phyloP scores from a whole-genome alignment of 2,113 vertebrate genomes.

The Bujurquina vittata region DNA sequence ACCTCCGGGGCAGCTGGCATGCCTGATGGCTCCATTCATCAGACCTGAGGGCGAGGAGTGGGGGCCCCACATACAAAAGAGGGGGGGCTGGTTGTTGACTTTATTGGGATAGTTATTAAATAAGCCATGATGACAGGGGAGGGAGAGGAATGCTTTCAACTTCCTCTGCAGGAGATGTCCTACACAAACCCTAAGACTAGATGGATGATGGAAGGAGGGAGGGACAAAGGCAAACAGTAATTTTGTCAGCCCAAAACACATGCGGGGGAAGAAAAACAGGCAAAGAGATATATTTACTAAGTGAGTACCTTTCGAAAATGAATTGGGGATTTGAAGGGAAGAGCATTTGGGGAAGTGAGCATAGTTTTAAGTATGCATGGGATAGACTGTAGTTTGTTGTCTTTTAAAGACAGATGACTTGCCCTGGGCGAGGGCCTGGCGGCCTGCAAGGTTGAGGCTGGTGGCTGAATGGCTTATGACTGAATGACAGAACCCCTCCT shows the following conservation, averaged over 20 bases:
- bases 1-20: conserved; percentile 84
- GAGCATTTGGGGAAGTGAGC: conserved; percentile 37
- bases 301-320: conserved; percentile 30
- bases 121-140: conserved; percentile 76
- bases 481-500: conserved; percentile 79
- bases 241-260: conserved; percentile 43
- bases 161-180: conserved; percentile 68
- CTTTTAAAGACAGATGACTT: conserved; percentile 75
- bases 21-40: conserved; percentile 82
- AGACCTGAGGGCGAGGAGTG: conserved; percentile 58
- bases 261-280: conserved; percentile 32
- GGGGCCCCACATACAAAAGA: conserved; percentile 47
- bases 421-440: conserved; percentile 63
- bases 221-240: conserved; percentile 41
- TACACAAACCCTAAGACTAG: conserved; percentile 61
- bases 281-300: conserved; percentile 41
- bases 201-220: conserved; percentile 50
- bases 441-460: conserved; percentile 54
- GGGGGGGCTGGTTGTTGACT: conserved; percentile 70
- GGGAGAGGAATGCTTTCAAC: conserved; percentile 80
- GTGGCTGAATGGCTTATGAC: conserved; percentile 74
- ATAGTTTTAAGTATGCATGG: conserved; percentile 25
- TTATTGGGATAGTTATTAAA: conserved; percentile 81
- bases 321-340: conserved; percentile 31
- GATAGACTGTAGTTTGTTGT: conserved; percentile 59